Evolutionary conservation across 64 coral and sea anemone species (phyloP).

Genomic region (Cladopsammia gracilis): DNA sequence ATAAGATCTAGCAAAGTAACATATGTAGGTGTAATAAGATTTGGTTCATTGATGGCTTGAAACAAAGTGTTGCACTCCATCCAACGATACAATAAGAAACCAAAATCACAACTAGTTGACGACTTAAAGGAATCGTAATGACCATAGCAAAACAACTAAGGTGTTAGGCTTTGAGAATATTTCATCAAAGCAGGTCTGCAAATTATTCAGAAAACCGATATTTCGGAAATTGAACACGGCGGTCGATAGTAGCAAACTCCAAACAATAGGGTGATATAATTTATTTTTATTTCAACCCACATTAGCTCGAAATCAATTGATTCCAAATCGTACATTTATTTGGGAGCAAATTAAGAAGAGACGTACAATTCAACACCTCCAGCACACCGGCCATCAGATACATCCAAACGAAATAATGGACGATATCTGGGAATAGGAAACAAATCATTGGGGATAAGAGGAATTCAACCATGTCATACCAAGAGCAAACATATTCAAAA

Average conservation of each 20-base stretch:
- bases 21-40: constrained; percentile 19
- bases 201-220: constrained; percentile 41
- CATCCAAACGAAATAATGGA: background rate
- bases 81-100: constrained; percentile 32
- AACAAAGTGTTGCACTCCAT: constrained; percentile 41
- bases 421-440: background rate
- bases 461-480: background rate
- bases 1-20: constrained; percentile 56
- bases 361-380: background rate
- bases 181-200: constrained; percentile 44
- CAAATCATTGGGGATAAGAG: background rate
- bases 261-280: constrained; percentile 11
- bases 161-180: constrained; percentile 27
- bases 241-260: constrained; percentile 9
- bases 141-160: constrained; percentile 45
- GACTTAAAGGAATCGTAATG: constrained; percentile 43
- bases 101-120: constrained; percentile 48
- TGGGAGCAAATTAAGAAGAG: constrained; percentile 22
- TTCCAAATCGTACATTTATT: constrained; percentile 13
- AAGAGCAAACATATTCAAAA: constrained; percentile 24
- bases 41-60: constrained; percentile 65
- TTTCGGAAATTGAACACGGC: background rate
- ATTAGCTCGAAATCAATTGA: constrained; percentile 55
- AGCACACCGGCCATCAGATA: background rate
- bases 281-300: constrained; percentile 36